phyloP scores from a whole-genome alignment of 2,797 vertebrate species.

The Pampus argenteus region DNA sequence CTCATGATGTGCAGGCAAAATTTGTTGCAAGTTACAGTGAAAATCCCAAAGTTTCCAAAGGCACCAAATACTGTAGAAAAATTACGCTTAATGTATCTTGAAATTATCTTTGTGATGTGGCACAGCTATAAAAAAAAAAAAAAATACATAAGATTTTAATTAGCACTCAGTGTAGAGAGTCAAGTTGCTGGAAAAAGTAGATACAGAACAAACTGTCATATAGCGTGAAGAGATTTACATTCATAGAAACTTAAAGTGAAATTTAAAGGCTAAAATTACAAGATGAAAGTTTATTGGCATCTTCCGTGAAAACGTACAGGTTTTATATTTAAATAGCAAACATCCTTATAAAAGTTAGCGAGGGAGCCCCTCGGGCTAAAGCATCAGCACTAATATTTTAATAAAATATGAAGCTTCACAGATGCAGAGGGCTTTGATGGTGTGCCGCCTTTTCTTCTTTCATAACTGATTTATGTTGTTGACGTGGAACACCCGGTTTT shows the following conservation, averaged over 20 bases:
- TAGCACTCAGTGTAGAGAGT: neutral
- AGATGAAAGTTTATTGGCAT: neutral
- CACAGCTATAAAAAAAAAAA: neutral
- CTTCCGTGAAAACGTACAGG: neutral
- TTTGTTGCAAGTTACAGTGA: neutral
- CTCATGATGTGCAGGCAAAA: neutral
- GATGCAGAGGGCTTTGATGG: neutral
- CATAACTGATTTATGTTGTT: neutral
- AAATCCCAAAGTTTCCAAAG: neutral
- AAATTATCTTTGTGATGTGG: neutral
- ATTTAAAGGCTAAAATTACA: neutral
- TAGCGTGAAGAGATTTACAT: neutral
- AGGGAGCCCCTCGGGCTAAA: neutral
- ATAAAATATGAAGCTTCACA: neutral
- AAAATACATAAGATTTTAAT: neutral
- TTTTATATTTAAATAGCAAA: neutral
- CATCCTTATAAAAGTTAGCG: neutral
- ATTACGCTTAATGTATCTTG: neutral
- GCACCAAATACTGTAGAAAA: neutral
- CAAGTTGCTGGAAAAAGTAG: neutral
- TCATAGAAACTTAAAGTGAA: neutral
- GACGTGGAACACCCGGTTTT: neutral
- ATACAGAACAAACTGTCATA: neutral
- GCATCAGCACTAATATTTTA: neutral
- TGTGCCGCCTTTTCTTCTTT: neutral